These are phyloP conservation scores for Phyllopteryx taeniolatus DNA, from an alignment of 2,113 vertebrate genomes.

Conservation along the genomic window DNA sequence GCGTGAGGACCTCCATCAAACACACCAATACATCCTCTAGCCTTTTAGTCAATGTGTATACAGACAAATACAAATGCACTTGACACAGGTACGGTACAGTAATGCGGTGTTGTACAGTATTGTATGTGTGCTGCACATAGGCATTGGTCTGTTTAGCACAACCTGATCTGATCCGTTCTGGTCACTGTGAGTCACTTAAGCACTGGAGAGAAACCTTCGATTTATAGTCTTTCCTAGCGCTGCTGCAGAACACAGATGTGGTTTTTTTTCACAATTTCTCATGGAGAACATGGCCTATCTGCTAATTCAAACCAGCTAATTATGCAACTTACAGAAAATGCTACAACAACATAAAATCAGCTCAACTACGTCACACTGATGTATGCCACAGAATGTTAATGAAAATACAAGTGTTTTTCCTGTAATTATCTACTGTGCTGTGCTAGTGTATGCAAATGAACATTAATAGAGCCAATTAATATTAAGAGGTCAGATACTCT, in stretches of 20 bases:
- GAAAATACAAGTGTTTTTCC: too few relatives aligned
- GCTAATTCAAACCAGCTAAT: too few relatives aligned
- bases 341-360: too few relatives aligned
- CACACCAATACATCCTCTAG: constrained; percentile 14
- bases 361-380: too few relatives aligned
- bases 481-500: too few relatives aligned
- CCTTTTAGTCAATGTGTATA: constrained; percentile 6
- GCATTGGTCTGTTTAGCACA: constrained; percentile 46
- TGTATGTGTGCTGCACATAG: constrained; percentile 9
- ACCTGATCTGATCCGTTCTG: constrained; percentile 20
- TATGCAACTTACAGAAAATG: too few relatives aligned
- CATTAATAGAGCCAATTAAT: too few relatives aligned
- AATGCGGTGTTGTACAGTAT: neutral
- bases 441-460: too few relatives aligned
- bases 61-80: constrained; percentile 12
- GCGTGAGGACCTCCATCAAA: constrained; percentile 12
- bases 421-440: too few relatives aligned
- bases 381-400: too few relatives aligned
- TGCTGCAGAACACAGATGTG: neutral
- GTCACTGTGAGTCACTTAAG: constrained; percentile 16
- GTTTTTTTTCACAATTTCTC: neutral
- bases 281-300: neutral
- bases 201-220: neutral
- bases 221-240: neutral
- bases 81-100: constrained; percentile 7